Evolutionary conservation across 2,113 vertebrate genomes (phyloP).

Genomic region (Toxotes chatareus): DNA sequence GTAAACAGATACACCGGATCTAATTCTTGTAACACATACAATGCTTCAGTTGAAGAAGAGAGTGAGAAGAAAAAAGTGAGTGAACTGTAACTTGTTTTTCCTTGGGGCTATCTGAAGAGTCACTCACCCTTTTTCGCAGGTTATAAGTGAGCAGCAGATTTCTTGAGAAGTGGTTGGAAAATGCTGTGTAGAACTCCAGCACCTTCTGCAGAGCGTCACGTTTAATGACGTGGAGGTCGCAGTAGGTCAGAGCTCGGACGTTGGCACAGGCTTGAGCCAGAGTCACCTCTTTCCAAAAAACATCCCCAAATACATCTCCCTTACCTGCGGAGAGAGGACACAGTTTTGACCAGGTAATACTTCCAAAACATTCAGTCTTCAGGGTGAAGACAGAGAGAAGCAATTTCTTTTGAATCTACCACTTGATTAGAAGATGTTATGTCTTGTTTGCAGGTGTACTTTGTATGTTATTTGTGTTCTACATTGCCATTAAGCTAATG

Average conservation of each 20-base stretch:
- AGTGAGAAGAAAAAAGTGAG: too few species aligned
- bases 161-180: constrained; percentile 98
- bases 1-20: too few species aligned
- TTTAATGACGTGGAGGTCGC: constrained; percentile 98
- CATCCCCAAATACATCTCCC: constrained; percentile 98
- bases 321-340: constrained; percentile 87
- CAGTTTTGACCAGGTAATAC: background rate
- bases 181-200: constrained; percentile 98
- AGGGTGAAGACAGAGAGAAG: too few species aligned
- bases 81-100: background rate
- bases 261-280: constrained; percentile 97
- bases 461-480: constrained; percentile 24
- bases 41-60: too few species aligned
- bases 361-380: too few species aligned
- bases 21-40: too few species aligned
- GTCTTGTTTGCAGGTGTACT: constrained; percentile 16
- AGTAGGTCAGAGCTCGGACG: constrained; percentile 97
- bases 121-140: constrained; percentile 93
- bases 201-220: constrained; percentile 98
- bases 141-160: constrained; percentile 99
- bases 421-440: background rate
- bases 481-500: constrained; percentile 55
- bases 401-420: too few species aligned
- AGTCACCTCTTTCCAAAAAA: constrained; percentile 98
- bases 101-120: background rate